These are phyloP conservation scores for Oncorhynchus clarkii DNA, from an alignment of 2,113 vertebrate species.

Conservation along the genomic window DNA sequence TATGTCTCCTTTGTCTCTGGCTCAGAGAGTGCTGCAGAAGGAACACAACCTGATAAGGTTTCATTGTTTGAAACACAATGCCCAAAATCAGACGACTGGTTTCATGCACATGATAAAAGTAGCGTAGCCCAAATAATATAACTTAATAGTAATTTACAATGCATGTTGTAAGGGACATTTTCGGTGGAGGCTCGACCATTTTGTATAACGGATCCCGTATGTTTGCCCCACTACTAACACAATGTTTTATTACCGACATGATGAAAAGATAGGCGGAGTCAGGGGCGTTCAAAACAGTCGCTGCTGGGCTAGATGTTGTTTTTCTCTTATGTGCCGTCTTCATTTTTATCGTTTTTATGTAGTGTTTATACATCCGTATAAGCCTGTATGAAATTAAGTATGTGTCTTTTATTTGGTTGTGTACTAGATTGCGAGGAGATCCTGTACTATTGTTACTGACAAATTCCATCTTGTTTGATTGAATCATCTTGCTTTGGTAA, in stretches of 20 bases:
- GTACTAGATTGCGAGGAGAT: slow-evolving; percentile 48
- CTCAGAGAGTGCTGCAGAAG: too few species aligned
- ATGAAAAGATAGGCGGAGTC: slow-evolving; percentile 55
- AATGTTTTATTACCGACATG: slow-evolving; percentile 24
- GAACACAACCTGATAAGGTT: too few species aligned
- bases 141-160: neutral
- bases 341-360: neutral
- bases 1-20: too few species aligned
- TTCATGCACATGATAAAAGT: too few species aligned
- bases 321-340: slow-evolving; percentile 13
- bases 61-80: too few species aligned
- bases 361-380: too few species aligned
- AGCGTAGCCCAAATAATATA: too few species aligned
- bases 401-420: neutral
- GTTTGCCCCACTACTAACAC: slow-evolving; percentile 77
- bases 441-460: slow-evolving; percentile 10
- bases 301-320: slow-evolving; percentile 15
- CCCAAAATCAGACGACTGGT: too few species aligned
- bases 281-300: slow-evolving; percentile 52
- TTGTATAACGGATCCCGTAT: slow-evolving; percentile 62
- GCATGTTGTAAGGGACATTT: slow-evolving; percentile 48
- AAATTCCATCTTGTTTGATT: slow-evolving; percentile 31
- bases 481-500: slow-evolving; percentile 12
- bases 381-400: neutral
- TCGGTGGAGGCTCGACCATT: slow-evolving; percentile 57